Conservation (phyloP, 2,888 invertebrate species). For the Tupiocoris notatus region DNA sequence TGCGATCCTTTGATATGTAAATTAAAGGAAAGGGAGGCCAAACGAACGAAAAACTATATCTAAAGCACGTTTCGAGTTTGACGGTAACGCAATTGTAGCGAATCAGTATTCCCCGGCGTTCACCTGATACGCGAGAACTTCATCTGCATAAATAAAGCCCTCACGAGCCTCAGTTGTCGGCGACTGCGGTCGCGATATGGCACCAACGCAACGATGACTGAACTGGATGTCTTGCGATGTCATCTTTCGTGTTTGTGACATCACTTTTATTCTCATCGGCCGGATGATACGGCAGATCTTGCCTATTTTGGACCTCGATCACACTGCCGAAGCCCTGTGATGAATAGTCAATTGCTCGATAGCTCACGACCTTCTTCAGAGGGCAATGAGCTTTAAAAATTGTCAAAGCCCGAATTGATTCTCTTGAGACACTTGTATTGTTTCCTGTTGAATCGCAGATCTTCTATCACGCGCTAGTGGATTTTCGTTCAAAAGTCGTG, state of each 20-base stretch:
- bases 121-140: neutral
- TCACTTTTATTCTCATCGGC: neutral
- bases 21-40: neutral
- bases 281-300: neutral
- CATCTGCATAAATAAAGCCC: conserved; percentile 13
- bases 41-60: conserved; percentile 22
- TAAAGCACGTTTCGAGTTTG: conserved; percentile 15
- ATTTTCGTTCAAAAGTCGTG: too few relatives aligned
- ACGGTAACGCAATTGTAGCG: conserved; percentile 25
- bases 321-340: neutral
- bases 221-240: too few relatives aligned
- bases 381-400: too few relatives aligned
- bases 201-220: neutral
- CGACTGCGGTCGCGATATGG: neutral
- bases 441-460: too few relatives aligned
- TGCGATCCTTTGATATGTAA: conserved; percentile 13
- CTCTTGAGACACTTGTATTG: too few relatives aligned
- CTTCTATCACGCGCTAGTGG: too few relatives aligned
- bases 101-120: conserved; percentile 15
- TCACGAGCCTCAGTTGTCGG: neutral
- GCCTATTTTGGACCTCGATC: neutral
- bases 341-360: neutral
- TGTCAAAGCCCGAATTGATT: too few relatives aligned
- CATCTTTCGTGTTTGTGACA: neutral
- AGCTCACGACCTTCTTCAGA: too few relatives aligned